Evolutionary conservation across 2,797 vertebrate genomes (phyloP), one percentile per base, ranked within the genome.

Genomic region (Melanotaenia maccullochi): DNA sequence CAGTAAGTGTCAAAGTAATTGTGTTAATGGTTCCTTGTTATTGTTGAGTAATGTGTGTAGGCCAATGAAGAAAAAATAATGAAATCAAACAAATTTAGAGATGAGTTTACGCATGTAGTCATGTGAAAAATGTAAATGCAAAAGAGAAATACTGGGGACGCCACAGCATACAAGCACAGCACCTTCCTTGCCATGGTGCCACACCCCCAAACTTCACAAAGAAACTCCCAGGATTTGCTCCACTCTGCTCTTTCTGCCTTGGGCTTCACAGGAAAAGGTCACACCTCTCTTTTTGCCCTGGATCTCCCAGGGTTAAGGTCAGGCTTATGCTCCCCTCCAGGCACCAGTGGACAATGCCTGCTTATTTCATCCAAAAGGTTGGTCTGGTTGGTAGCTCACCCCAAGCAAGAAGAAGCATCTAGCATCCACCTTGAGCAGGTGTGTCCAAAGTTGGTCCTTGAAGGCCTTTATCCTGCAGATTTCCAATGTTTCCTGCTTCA

Each of bases 121-220:
- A 20, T 18, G 13, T 51, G 42, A 59, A 38, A 62, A 55, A 4
- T 1, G 4, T 9, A 4, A 65, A 35, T 35, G 22, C 8, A 70
- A 11, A 35, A 71, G 40, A 74, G 60, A 18, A 73, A 8, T n/a
- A 2, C n/a, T 47, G 18, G 44, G 44, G 20, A n/a, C 44, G 14
- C 38, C 12, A 20, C 42, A 44, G 42, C 16, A 6, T 20, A 44
- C 5, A 44, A 47, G 20, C 6, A 47, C 1, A 47, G 42, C 42
- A 20, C 2, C 44, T n/a, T n/a, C 5, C 0, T 47, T n/a, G 8
- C 20, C 18, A n/a, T 5, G 5, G 44, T 47, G 44, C 20, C 44
- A 47, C 20, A 47, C 0, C 44, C 44, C 18, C 16, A 7, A 47
- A 47, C 18, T 47, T 47, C 18, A 47, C 7, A 47, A 44, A 47